These are phyloP conservation scores for Alectoris magna DNA, from an alignment of 2,797 vertebrate genomes.

Conservation along the genomic window DNA sequence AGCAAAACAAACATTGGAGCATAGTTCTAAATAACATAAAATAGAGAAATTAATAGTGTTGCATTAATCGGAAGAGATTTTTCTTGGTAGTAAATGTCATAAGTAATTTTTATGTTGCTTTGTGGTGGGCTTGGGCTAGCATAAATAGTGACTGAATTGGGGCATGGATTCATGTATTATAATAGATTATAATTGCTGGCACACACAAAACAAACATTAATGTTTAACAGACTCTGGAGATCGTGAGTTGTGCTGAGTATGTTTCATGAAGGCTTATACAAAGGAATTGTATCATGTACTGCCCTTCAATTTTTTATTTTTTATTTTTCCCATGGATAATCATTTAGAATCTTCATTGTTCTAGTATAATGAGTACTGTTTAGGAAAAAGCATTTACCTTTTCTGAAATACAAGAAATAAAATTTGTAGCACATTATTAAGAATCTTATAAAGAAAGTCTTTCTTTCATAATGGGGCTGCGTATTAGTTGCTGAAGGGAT, in stretches of 20 bases:
- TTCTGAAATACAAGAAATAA: neutral
- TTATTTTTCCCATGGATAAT: neutral
- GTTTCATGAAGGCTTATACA: neutral
- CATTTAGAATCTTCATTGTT: neutral
- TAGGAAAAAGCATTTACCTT: neutral
- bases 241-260: neutral
- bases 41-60: slow-evolving; percentile 60
- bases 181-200: slow-evolving; percentile 32
- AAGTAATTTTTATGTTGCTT: slow-evolving; percentile 60
- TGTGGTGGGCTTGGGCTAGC: slow-evolving; percentile 6
- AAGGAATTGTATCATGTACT: neutral
- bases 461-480: neutral
- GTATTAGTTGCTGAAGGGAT: neutral
- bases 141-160: slow-evolving; percentile 62
- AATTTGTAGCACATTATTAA: neutral
- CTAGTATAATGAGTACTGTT: neutral
- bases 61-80: slow-evolving; percentile 6
- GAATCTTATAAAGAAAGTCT: neutral
- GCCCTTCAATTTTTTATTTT: neutral
- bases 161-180: slow-evolving; percentile 37
- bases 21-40: slow-evolving; percentile 26
- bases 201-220: neutral
- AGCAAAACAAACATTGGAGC: slow-evolving; percentile 46
- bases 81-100: slow-evolving; percentile 49
- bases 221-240: slow-evolving; percentile 41